phyloP scores from a whole-genome alignment of 2,113 vertebrate genomes.

The human region GRCh38 chr6:159710501-159711000 shows the following conservation, averaged over 20 bases:
- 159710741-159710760: too few species aligned
- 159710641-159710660: conserved; percentile 76
- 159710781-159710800: too few species aligned
- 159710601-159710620: conserved; percentile 92
- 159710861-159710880: not conserved
- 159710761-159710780: too few species aligned
- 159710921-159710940: too few species aligned
- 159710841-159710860: too few species aligned
- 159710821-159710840: conserved; percentile 80
- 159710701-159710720: too few species aligned
- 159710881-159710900: too few species aligned
- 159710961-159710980: too few species aligned
- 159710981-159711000: too few species aligned
- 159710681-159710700: conserved; percentile 86
- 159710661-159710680: conserved; percentile 89
- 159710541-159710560: conserved; percentile 90
- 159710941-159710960: too few species aligned
- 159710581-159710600: conserved; percentile 91
- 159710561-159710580: conserved; percentile 92
- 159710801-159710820: conserved; percentile 93
- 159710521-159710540: conserved; percentile 88
- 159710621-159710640: conserved; percentile 77
- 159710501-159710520: conserved; percentile 88
- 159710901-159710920: too few species aligned
- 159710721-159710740: too few species aligned